Evolutionary conservation across 2,113 vertebrate species (phyloP).

Genomic region (Ia io): DNA sequence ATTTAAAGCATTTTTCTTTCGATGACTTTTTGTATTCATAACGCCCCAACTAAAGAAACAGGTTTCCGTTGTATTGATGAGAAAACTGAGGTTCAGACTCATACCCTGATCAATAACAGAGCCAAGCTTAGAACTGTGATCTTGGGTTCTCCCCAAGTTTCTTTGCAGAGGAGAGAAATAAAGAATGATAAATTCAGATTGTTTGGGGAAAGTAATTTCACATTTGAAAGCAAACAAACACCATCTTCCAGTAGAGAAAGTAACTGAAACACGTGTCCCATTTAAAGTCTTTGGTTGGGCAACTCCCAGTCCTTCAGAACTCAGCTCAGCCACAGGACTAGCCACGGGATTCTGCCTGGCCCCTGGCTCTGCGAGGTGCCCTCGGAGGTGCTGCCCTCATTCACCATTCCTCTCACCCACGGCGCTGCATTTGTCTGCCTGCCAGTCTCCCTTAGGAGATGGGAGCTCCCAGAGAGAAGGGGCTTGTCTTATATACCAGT

Average conservation of each 20-base stretch:
- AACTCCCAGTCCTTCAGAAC: not conserved
- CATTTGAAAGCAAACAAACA: not conserved
- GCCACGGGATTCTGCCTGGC: not conserved
- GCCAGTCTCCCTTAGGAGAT: not conserved
- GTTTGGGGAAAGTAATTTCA: not conserved
- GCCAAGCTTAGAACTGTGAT: not conserved
- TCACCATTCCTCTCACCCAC: no score
- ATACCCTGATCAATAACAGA: not conserved
- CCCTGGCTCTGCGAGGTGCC: fast-evolving
- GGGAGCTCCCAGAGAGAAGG: not conserved
- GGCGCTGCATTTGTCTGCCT: not conserved
- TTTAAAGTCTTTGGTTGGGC: not conserved
- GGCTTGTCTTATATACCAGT: not conserved
- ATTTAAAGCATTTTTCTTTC: not conserved
- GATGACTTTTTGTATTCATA: not conserved
- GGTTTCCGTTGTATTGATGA: not conserved
- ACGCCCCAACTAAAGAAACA: not conserved
- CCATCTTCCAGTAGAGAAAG: not conserved
- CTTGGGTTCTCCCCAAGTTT: not conserved
- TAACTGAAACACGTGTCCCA: not conserved
- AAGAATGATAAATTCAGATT: not conserved
- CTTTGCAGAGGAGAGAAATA: not conserved
- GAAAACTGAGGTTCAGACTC: not conserved
- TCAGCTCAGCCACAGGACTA: not conserved
- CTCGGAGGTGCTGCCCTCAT: not conserved